Evolutionary conservation across 2,888 invertebrate species (phyloP), one percentile per base, ranked within the genome.

Genomic region (Anodontia alba): DNA sequence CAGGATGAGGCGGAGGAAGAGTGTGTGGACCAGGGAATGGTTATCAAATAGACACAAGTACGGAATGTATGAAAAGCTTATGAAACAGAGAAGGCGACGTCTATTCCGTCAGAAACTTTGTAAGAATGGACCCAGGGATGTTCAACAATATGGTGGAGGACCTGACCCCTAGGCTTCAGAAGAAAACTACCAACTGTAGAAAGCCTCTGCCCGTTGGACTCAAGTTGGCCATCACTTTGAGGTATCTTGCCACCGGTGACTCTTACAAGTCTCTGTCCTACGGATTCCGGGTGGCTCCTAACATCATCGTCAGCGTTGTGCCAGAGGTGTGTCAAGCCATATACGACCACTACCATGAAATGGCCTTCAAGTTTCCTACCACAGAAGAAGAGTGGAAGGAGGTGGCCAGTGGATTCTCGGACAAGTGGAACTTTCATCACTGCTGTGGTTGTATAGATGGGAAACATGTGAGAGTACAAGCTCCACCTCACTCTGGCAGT

Each of bases 371-470:
- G 26, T 46, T n/a, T 36, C 82, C 77, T 0, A 70, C 71, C 31
- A 70, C 70, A 69, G 46, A 29, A 36, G 78, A 86, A 23, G 36
- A 68, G 42, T 80, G 80, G 81, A 73, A 43, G 36, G 73, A 73
- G 23, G 66, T 78, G 36, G 73, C 73, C 20, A 51, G 49, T 38
- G 76, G 51, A 23, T 87, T 88, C 70, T 49, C 66, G 20, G 36
- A 89, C 79, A 80, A 51, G 91, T 89, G 91, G 90, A 89, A 92
- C 71, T 91, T 94, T 90, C 93, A 93, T 79, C 92, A 93, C 82
- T 82, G 88, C 23, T 86, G 87, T 81, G 92, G 92, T 2, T 77
- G 88, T 29, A 76, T 91, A 10, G 93, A 93, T 82, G 92, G 91
- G 3, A 93, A 93, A 77, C 92, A 93, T 76, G 83, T 93, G n/a